Conservation (phyloP, 2,888 invertebrate genomes). For the Argyresthia goedartella region DNA sequence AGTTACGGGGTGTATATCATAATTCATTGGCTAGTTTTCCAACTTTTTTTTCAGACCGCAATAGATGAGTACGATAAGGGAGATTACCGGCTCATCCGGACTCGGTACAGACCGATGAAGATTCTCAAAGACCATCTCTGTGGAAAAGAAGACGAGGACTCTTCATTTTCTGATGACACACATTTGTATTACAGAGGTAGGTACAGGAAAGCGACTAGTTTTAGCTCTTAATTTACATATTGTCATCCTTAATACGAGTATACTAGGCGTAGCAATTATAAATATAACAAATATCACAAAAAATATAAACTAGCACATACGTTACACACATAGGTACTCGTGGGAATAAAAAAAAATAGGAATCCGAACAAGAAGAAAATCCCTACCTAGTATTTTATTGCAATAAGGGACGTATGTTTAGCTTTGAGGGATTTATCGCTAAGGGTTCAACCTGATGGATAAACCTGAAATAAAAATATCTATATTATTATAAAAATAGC, state of each 20-base stretch:
- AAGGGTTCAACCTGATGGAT: too few species aligned
- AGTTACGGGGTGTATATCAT: too few species aligned
- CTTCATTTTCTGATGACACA: slow-evolving; percentile 56
- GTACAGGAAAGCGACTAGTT: background rate
- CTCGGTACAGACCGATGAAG: slow-evolving; percentile 60
- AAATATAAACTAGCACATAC: background rate
- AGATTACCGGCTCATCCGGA: slow-evolving; percentile 54
- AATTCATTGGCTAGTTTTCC: background rate
- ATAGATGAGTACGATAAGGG: slow-evolving; percentile 48
- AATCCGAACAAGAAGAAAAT: too few species aligned
- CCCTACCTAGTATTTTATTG: too few species aligned
- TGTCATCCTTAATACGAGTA: background rate
- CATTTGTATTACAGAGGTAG: slow-evolving; percentile 58
- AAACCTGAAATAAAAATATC: too few species aligned
- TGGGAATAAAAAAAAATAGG: too few species aligned
- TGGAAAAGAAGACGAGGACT: slow-evolving; percentile 48
- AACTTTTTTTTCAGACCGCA: slow-evolving; percentile 28
- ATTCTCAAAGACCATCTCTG: slow-evolving; percentile 53
- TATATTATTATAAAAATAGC: too few species aligned
- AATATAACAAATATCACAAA: background rate
- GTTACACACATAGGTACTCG: too few species aligned
- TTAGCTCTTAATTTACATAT: background rate
- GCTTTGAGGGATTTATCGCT: too few species aligned
- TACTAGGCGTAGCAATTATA: background rate
- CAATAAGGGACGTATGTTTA: too few species aligned